Percentiles rank a stretch among this genome's conserved stretches.
Conservation (phyloP, 2,888 invertebrate species). For the Eumacrocentrus americanus region DNA sequence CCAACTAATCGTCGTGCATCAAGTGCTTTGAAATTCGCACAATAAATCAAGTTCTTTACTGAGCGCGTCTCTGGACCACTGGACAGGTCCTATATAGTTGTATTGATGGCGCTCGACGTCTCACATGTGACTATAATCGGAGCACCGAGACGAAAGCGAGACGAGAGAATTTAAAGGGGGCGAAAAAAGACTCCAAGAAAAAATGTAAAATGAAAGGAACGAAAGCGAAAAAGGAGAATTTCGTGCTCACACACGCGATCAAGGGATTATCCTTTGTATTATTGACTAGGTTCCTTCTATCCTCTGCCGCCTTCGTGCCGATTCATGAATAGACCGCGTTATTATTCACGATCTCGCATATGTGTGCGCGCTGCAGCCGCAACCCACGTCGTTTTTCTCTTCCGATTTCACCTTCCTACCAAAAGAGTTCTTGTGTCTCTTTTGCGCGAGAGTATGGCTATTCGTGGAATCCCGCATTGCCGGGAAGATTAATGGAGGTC, state of each 20-base stretch:
- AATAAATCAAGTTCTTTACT: not conserved
- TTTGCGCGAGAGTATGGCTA: constrained; percentile 34
- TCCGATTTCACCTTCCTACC: constrained; percentile 15
- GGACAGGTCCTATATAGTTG: constrained; percentile 3
- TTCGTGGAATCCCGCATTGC: constrained; percentile 47
- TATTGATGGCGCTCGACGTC: not conserved
- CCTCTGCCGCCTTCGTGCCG: not conserved
- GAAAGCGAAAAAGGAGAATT: constrained; percentile 30
- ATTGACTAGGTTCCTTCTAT: constrained; percentile 10
- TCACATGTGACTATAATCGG: not conserved
- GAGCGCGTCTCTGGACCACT: not conserved
- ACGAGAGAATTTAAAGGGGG: no score
- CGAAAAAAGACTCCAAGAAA: no score
- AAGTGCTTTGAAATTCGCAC: not conserved
- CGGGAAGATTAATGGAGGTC: constrained; percentile 47
- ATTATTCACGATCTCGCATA: constrained; percentile 14
- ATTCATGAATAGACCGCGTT: constrained; percentile 8
- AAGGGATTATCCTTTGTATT: constrained; percentile 40
- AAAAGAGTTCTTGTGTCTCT: constrained; percentile 5
- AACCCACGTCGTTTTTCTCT: constrained; percentile 12
- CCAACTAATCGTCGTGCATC: not conserved
- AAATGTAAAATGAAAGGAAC: constrained; percentile 12
- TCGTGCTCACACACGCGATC: constrained; percentile 41
- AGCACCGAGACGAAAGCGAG: no score
- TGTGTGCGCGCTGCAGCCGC: not conserved